Conservation (phyloP, 2,888 invertebrate species). For the Isotomurus palustris region DNA sequence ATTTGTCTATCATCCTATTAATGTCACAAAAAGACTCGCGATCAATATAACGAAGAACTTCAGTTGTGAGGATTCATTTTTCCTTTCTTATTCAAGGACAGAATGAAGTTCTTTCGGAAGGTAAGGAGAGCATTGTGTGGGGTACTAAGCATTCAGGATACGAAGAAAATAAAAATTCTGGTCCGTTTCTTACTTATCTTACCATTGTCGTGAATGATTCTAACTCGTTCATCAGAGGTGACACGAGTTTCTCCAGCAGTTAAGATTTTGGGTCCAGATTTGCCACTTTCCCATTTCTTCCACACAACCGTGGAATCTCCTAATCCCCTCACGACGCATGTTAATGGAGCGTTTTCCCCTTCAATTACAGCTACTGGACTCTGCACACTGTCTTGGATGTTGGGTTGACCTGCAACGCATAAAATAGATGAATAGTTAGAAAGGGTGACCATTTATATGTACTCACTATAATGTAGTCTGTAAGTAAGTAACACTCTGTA, state of each 20-base stretch:
- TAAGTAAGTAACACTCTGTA: too few species aligned
- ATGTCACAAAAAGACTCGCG: too few species aligned
- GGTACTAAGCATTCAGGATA: too few species aligned
- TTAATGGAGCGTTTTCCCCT: slow-evolving; percentile 70
- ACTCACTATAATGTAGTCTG: too few species aligned
- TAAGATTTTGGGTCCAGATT: slow-evolving; percentile 56
- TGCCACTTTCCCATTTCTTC: slow-evolving; percentile 64
- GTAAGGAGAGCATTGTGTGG: too few species aligned
- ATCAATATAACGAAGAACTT: too few species aligned
- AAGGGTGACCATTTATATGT: too few species aligned
- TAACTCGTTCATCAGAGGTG: slow-evolving; percentile 67
- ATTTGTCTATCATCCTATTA: too few species aligned
- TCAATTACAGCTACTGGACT: slow-evolving; percentile 59
- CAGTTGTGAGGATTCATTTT: too few species aligned
- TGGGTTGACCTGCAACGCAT: slow-evolving; percentile 50
- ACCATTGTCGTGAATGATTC: slow-evolving; percentile 73
- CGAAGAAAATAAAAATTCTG: too few species aligned
- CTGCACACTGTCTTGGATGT: slow-evolving; percentile 54
- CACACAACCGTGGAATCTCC: slow-evolving; percentile 71
- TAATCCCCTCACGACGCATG: slow-evolving; percentile 70
- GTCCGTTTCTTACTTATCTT: slow-evolving; percentile 10
- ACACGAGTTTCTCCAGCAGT: slow-evolving; percentile 72
- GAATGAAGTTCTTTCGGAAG: too few species aligned
- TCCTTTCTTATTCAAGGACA: too few species aligned
- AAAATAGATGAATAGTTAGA: neutral